Evolutionary conservation across 37 sponge, comb jelly and placozoan genomes (phyloP), one percentile per base, ranked within the genome.

Genomic region (Theonella swinhoei): DNA sequence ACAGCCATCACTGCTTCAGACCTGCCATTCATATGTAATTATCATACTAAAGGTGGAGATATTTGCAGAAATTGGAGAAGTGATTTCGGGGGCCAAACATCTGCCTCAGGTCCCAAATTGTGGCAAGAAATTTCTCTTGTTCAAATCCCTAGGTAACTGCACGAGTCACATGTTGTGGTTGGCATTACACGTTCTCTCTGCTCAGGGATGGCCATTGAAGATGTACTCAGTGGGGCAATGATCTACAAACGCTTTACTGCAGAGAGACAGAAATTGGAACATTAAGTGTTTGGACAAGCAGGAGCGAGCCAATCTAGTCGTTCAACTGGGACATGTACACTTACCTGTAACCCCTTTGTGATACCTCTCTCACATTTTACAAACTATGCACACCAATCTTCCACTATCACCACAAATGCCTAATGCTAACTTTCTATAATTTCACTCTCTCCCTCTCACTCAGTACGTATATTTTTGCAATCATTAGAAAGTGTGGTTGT

Each of bases 191-290:
- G 1, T 28, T 35, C 58, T 35, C 35, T 80, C 42, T 22, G 8
- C 72, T 26, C 70, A 93, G 96, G 96, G 26, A 78, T 97, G 84
- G 98, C 98, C 23, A 42, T 97, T 35, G 95, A 97, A 71, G 98
- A 97, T 66, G 92, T 92, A 5, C 80, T 85, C 0, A 77, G 91
- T 72, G 95, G 85, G 31, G 54, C 82, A 25, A 80, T 92, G n/a
- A 80, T 95, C 11, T 95, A 90, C 69, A 81, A 90, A 30, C 88
- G 77, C 62, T 74, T 71, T 72, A 65, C 38, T 33, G n/a, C n/a
- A n/a, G 72, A 86, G 36, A 74, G 64, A 75, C 66, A 75, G 20
- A 33, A 29, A 60, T 68, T 33, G 30, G 32, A 31, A 28, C 31
- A 68, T 31, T 63, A 63, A 7, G n/a, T n/a, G n/a, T n/a, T n/a